phyloP scores from a whole-genome alignment of 1,140 invertebrate genomes.

The Leptinotarsa defecta region DNA sequence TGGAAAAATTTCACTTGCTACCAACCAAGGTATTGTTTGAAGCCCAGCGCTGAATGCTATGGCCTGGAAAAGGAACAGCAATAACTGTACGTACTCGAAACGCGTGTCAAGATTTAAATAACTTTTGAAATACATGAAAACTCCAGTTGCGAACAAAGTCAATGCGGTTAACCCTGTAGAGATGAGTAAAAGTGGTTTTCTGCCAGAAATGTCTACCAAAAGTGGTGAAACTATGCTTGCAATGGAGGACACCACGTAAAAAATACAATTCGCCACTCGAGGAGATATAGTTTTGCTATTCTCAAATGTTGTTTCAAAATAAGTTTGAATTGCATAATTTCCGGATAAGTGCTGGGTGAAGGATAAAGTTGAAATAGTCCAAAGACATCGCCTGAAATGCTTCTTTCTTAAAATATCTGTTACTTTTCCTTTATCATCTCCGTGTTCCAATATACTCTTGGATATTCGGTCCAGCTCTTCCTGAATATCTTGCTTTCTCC shows the following conservation, averaged over 20 bases:
- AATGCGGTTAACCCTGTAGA: background rate
- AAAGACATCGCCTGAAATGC: constrained; percentile 7
- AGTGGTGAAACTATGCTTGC: background rate
- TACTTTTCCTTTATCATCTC: background rate
- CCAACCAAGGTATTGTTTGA: constrained; percentile 70
- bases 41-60: constrained; percentile 69
- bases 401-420: background rate
- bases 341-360: background rate
- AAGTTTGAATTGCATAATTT: background rate
- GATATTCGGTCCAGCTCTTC: constrained; percentile 24
- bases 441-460: constrained; percentile 8
- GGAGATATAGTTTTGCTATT: background rate
- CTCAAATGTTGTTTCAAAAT: background rate
- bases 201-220: constrained; percentile 8
- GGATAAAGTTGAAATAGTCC: background rate
- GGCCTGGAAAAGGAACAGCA: background rate
- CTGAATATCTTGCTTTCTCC: constrained; percentile 12
- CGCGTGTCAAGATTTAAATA: background rate
- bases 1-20: constrained; percentile 76
- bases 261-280: background rate
- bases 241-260: background rate
- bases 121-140: constrained; percentile 11
- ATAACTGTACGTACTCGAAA: background rate
- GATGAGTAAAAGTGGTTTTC: constrained; percentile 9
- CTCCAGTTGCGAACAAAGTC: background rate